Evolutionary conservation across 2,113 vertebrate species (phyloP), one percentile per base, ranked within the genome.

Genomic region (Papio anubis): DNA sequence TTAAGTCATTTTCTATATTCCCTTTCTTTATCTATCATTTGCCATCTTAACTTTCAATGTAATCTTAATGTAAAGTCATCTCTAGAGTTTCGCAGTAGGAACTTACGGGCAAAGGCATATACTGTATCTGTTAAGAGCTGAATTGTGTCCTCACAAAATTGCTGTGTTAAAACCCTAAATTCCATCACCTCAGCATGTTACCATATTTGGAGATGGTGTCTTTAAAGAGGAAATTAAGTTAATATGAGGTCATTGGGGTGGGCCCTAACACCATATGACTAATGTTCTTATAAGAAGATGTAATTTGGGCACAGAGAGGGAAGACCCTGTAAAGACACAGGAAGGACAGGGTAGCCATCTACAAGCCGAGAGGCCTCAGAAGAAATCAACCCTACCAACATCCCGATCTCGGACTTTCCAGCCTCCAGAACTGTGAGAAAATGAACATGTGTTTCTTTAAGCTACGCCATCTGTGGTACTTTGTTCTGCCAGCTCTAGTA

Each of bases 11-110:
- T 90, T 88, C 48, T 55, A 12, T 45, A 61, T 25, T 40, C 7
- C 16, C 25, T 82, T 45, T 72, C 25, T 90, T 89, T 61, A 66
- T 48, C 6, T 78, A 12, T 81, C 55, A 64, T 50, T 96, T 90
- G 48, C 8, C 25, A 61, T 38, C 2, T 70, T 11, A 85, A 13
- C 6, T 78, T 57, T 48, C 55, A 40, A 6, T 40, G 12, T 79
- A 48, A 20, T 61, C 32, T 81, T 32, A 43, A 6, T 64, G 13
- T 13, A 64, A 89, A 81, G 8, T 70, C 80, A 61, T 27, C 23
- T 59, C 21, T 45, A 35, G 50, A 59, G 23, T 55, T 89, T 95
- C 87, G 43, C 3, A 64, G 50, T 30, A 45, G 23, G 3, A 66
- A 61, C 3, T 35, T n/a, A 57, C 35, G 18, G 50, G 43, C 32